Base-by-base conservation (phyloP, 1,140 invertebrate genomes). In the Drosophila willistoni region DNA sequence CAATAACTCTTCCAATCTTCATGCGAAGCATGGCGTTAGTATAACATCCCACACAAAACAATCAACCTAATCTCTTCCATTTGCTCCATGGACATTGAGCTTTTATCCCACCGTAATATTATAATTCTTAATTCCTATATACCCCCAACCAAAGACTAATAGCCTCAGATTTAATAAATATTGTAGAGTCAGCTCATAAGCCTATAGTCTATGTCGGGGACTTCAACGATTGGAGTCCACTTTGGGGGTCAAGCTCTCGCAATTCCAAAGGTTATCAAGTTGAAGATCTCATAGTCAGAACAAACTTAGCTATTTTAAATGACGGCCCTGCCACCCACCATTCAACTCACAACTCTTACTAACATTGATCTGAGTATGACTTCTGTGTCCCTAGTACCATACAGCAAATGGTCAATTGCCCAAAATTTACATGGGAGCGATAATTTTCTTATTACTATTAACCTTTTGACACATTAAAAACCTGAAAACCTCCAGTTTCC, bases 41-140 rank as follows among this genome's bases (percentile, higher is more conserved):
- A n/a, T n/a, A n/a, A n/a, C n/a, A n/a, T n/a, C n/a, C n/a, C n/a
- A n/a, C n/a, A n/a, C n/a, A n/a, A n/a, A n/a, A n/a, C n/a, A n/a
- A n/a, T n/a, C 33, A 34, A 34, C 33, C 0, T 9, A 34, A 34
- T 7, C 33, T 9, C 6, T 9, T 34, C 33, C 39, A 64, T 25
- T 7, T 64, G 68, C 39, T 70, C 51, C 39, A 33, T 64, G 22
- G 61, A 54, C 39, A 64, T 57, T 19, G 51, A 70, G 39, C n/a
- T 63, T 44, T 29, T 68, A 56, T 14, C 57, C n/a, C 51, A 64
- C 19, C 33, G 55, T 55, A 71, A 71, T 13, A 22, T 60, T 3
- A 41, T 34, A 42, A 66, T 66, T 39, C 66, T 71, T 54, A 66
- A 67, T 54, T 57, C 69, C 19, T 71, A 47, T n/a, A 71, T 66